Evolutionary conservation across 2,888 invertebrate genomes (phyloP), one percentile per base, ranked within the genome.

Genomic region (Oscheius sp.): DNA sequence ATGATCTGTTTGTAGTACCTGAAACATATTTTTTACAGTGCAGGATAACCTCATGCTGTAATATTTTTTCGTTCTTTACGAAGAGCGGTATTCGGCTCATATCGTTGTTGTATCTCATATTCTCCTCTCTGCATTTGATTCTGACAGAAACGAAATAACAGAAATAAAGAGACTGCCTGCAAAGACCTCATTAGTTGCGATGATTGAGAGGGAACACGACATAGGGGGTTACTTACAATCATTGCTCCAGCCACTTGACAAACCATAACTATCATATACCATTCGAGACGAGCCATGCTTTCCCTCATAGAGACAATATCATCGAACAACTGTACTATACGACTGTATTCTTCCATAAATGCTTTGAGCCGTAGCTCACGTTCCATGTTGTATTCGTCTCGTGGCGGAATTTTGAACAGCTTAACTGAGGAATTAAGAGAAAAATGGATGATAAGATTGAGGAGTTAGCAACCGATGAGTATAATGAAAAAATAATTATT

Each of bases 211-310:
- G 12, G 26, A 17, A 54, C 33, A 32, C 33, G 54, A 54, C 12
- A 24, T 12, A 24, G 47, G 24, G 26, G 17, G 33, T 30, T 50
- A 72, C 74, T 71, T 30, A 77, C 77, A 61, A 72, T 56, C 44
- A 75, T 68, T 38, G 73, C 75, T 4, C 63, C 71, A 12, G 71
- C 67, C n/a, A 77, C 73, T 59, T 77, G 77, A 44, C 72, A 69
- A 9, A 77, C 77, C 77, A 77, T 77, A 26, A 77, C 75, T 24
- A 77, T 70, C 77, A 77, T 77, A 56, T 77, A 77, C 44, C 71
- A 74, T 45, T 77, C 77, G 17, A 77, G 67, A 33, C 77, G 72
- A 17, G 68, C 68, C 77, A 77, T 77, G 17, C 73, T 71, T 22
- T 77, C 73, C 71, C 72, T 77, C 77, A 77, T 77, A 4, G 74